Base-by-base conservation (phyloP, 2,113 vertebrate species). In the Alligator mississippiensis region DNA sequence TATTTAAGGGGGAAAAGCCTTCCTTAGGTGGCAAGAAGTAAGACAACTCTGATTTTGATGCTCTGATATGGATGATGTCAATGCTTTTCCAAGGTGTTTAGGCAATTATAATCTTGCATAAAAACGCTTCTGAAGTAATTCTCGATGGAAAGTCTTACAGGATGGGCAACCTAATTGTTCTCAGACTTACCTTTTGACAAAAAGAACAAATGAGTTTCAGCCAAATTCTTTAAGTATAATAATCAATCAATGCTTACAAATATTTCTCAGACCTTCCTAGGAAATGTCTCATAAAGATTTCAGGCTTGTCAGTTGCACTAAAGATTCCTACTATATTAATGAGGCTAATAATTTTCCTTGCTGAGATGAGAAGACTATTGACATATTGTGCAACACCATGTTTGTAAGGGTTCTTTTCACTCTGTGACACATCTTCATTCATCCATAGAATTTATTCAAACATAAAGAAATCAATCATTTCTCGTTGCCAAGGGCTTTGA, bases 261-360 rank as follows among this genome's bases (percentile, higher is more conserved):
- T n/a, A 85, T 68, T 86, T 94, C 62, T 84, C 91, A 93, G 84
- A 77, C 76, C 66, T 85, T 92, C 80, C 93, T 77, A 81, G 22
- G 81, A 95, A 95, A 93, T 95, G 74, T 30, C 72, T 82, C 10
- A 61, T 75, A 89, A 81, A 89, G 60, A 91, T 62, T 80, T 74
- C 88, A 89, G 64, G 60, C 68, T 90, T 77, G 78, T 94, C 77
- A 74, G 89, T 59, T 86, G 86, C 72, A 63, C 88, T 86, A 75
- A 92, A 59, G 82, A 96, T 92, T 91, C 88, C 85, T n/a, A 83
- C 61, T 77, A 57, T 86, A 27, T 80, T 84, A 93, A 95, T 62
- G 85, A 77, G 77, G 75, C 57, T 92, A 91, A 96, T 96, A 86
- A 92, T 96, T 94, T 92, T 76, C 74, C 82, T 86, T 84, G 82